Conservation (phyloP, 1,140 invertebrate species). For the Lordiphosa clarofinis region DNA sequence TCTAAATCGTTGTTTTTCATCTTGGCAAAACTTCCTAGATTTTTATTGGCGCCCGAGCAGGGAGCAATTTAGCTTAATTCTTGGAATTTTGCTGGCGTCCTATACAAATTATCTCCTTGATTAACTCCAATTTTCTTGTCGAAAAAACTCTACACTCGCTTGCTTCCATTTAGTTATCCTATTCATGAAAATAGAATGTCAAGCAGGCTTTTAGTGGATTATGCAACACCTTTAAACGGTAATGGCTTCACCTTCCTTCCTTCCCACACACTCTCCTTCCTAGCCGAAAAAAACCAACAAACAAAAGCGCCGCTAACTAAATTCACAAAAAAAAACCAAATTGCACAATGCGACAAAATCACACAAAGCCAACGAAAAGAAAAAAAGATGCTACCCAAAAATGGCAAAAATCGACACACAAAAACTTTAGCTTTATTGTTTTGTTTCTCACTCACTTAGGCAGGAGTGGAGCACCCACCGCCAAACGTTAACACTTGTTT, state of each 20-base stretch:
- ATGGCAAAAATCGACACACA: constrained; percentile 30
- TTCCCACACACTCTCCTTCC: constrained; percentile 3
- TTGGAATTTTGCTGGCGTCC: no score
- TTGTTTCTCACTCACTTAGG: constrained; percentile 48
- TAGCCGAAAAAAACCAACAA: constrained; percentile 17
- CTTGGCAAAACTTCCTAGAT: no score
- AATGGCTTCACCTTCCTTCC: constrained; percentile 12
- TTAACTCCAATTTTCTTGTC: no score
- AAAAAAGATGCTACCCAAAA: constrained; percentile 75
- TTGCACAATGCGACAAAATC: constrained; percentile 57
- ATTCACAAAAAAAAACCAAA: constrained; percentile 30
- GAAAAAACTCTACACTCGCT: no score
- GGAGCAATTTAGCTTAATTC: no score
- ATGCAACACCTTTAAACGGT: constrained; percentile 30
- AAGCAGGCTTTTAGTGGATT: constrained; percentile 18
- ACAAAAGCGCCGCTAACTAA: constrained; percentile 13
- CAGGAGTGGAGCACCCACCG: constrained; percentile 49
- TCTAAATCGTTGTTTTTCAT: no score
- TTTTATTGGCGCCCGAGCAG: no score
- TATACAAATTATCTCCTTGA: no score
- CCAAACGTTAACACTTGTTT: constrained; percentile 74
- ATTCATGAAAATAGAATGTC: neutral
- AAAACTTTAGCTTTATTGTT: constrained; percentile 34
- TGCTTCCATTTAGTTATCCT: no score
- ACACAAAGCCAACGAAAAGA: constrained; percentile 16